Conservation (phyloP, 1,140 invertebrate genomes). For the Nephila pilipes region DNA sequence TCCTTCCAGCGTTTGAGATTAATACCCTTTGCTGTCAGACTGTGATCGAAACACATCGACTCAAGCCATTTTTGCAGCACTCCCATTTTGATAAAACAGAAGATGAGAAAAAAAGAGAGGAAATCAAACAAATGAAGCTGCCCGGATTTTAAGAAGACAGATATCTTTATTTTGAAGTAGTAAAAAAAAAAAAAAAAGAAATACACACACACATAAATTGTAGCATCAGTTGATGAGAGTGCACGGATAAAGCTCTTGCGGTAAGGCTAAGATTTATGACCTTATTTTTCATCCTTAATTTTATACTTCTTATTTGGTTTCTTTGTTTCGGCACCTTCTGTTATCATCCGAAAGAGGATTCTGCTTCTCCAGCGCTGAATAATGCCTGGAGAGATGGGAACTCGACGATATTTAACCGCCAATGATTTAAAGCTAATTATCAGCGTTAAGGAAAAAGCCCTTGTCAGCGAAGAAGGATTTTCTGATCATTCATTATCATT, state of each 20-base stretch:
- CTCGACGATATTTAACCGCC: slow-evolving; percentile 63
- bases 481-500: slow-evolving; percentile 59
- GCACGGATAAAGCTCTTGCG: slow-evolving; percentile 58
- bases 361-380: slow-evolving; percentile 11
- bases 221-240: slow-evolving; percentile 70
- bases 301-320: slow-evolving; percentile 70
- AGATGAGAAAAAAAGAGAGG: slow-evolving; percentile 41
- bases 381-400: slow-evolving; percentile 37
- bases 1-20: background rate
- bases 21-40: background rate
- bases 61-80: slow-evolving; percentile 18
- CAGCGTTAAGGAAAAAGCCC: slow-evolving; percentile 51
- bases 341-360: slow-evolving; percentile 37
- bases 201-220: slow-evolving; percentile 64
- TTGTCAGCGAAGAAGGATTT: slow-evolving; percentile 50
- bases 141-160: slow-evolving; percentile 55
- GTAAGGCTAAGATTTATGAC: slow-evolving; percentile 66
- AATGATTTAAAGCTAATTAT: slow-evolving; percentile 76
- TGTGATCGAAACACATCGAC: background rate
- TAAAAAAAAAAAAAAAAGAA: slow-evolving; percentile 64
- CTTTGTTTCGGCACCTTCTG: slow-evolving; percentile 67
- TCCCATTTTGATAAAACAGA: background rate
- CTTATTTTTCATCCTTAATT: slow-evolving; percentile 74
- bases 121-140: slow-evolving; percentile 70
- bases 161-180: slow-evolving; percentile 67